Evolutionary conservation across 2,797 vertebrate genomes (phyloP), one percentile per base, ranked within the genome.

Genomic region (Myripristis jacobus): DNA sequence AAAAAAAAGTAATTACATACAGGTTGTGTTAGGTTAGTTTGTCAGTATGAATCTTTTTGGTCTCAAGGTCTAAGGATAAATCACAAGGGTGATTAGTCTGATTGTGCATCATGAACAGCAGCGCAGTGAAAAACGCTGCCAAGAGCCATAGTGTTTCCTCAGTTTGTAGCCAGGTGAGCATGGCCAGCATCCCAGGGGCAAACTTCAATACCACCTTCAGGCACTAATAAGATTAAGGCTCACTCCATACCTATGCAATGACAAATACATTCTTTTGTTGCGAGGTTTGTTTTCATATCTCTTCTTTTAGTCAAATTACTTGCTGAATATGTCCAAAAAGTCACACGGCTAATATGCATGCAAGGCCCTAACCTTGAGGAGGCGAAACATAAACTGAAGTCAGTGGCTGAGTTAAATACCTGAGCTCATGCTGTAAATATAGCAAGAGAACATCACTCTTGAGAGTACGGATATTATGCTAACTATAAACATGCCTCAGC

Each of bases 381-480:
- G 41, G 27, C 65, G 36, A 60, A 58, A 43, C 60, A 48, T 85
- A 82, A 91, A 88, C 63, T 44, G 43, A 67, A 63, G 59, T 46
- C 57, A 81, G 80, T 71, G 57, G 52, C 75, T 73, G 74, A 86
- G 65, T 59, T 85, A 87, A 90, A 90, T 82, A 90, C 77, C 77
- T 89, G 76, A 87, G 81, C 66, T 87, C 61, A 71, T 70, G 62
- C 76, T 77, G 64, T 86, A 90, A 88, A 89, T 88, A 89, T 79
- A 87, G 72, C 36, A 63, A 83, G 53, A 53, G 66, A 67, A 67
- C 63, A 62, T 71, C 64, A 34, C 48, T 48, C 55, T 18, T 21
- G 27, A 79, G 43, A 66, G 74, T 72, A 74, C 65, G 61, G 59
- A 55, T 46, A 66, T 80, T 64, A 19, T 22, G 13, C 70, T 34